Base-by-base conservation (phyloP, 2,888 invertebrate genomes). In the Mesorhabditis sp. region DNA sequence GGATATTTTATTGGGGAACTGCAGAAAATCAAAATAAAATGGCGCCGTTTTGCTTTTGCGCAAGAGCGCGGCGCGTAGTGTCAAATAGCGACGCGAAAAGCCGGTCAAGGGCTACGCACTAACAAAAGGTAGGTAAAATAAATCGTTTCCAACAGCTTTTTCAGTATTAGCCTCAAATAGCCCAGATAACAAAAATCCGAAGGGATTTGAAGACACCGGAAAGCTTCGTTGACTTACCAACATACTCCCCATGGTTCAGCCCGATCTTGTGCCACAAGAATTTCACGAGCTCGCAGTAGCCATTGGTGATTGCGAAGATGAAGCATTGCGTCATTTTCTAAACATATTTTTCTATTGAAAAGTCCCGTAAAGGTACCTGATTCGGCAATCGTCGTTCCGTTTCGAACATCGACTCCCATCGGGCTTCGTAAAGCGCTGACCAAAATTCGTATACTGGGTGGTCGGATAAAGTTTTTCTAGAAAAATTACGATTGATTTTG, bases 371-470 rank as follows among this genome's bases (percentile, higher is more conserved):
- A 67, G 13, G 6, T 15, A 45, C 45, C 4, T 7, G 78, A 68
- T 78, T 78, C 4, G 78, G 75, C 6, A 74, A 63, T 41, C 76
- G 74, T n/a, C 72, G 62, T 50, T 71, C 73, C 70, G 72, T 74
- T 65, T 74, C 78, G 62, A 76, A 76, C 61, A 77, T 74, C 0
- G 66, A 41, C 4, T 74, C 69, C 68, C 71, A 68, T 67, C 44
- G 45, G 65, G 67, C 70, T 65, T 67, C 72, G 70, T 78, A 72
- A 58, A 78, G 70, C 5, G 78, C 74, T 41, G 78, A 65, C 80
- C 80, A 80, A 68, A 80, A 80, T 50, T 80, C 80, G 69, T 78
- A 80, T 43, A 78, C 80, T 2, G 78, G 78, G 70, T 80, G 78
- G 45, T 80, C 74, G 15, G 70, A 43, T 5, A 80, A 72, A 63